These are phyloP conservation scores for Pionites leucogaster DNA, from an alignment of 2,113 vertebrate species.

Conservation along the genomic window DNA sequence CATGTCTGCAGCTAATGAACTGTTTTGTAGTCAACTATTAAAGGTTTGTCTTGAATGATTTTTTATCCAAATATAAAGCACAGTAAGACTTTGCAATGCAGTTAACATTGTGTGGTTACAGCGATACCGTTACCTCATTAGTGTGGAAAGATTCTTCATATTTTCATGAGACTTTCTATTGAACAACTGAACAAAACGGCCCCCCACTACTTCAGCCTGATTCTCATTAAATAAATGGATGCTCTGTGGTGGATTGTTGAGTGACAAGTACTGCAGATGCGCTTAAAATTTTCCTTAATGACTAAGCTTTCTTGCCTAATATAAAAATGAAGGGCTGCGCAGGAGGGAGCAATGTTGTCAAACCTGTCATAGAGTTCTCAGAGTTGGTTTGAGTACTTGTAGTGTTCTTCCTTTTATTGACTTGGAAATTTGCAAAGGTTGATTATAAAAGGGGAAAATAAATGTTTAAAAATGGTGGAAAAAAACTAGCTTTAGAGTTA, in stretches of 20 bases:
- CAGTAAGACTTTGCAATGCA: background rate
- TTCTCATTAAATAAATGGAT: background rate
- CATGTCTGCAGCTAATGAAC: background rate
- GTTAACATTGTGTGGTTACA: background rate
- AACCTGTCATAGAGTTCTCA: constrained; percentile 51
- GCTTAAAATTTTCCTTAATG: constrained; percentile 47
- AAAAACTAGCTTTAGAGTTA: background rate
- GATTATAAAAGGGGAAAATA: background rate
- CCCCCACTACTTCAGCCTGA: background rate
- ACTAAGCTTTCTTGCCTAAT: constrained; percentile 50
- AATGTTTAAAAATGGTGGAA: background rate
- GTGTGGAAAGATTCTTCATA: background rate
- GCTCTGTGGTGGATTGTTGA: constrained; percentile 11
- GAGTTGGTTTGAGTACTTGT: constrained; percentile 33
- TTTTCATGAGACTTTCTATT: background rate
- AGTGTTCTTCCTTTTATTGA: constrained; percentile 50
- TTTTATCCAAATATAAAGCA: background rate
- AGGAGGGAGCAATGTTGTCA: constrained; percentile 58
- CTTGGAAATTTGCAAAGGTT: constrained; percentile 20
- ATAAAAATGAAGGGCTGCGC: constrained; percentile 33
- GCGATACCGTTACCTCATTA: background rate
- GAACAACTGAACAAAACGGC: background rate
- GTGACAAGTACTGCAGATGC: constrained; percentile 49
- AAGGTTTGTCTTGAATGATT: background rate
- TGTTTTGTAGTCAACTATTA: background rate